Conservation (phyloP, 1,140 invertebrate genomes). For the Parasteatoda tepidariorum region DNA sequence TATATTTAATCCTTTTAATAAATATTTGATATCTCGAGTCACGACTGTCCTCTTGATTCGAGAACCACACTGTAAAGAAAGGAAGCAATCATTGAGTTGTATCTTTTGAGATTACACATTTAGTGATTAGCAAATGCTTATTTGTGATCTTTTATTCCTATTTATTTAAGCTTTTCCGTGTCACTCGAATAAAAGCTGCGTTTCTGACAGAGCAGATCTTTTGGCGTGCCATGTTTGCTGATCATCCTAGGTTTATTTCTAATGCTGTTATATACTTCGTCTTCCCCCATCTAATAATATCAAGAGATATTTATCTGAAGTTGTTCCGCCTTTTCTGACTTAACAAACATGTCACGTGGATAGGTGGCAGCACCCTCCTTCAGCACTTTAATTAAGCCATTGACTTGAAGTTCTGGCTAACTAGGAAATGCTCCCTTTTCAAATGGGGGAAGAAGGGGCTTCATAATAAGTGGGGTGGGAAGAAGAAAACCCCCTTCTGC, state of each 20-base stretch:
- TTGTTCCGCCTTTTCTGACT: conserved; percentile 32
- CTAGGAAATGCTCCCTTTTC: conserved; percentile 12
- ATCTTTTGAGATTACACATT: too few relatives aligned
- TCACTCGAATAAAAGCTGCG: too few relatives aligned
- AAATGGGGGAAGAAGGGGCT: conserved; percentile 3
- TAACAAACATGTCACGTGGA: conserved; percentile 42
- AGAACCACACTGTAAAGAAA: too few relatives aligned
- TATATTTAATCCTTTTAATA: too few relatives aligned
- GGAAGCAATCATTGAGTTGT: too few relatives aligned
- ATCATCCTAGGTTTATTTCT: conserved; percentile 6
- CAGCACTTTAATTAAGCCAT: conserved; percentile 53
- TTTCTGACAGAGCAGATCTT: too few relatives aligned
- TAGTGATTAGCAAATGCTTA: too few relatives aligned
- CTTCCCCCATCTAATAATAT: conserved; percentile 31
- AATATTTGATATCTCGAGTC: too few relatives aligned
- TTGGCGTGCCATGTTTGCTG: conserved; percentile 19
- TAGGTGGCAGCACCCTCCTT: conserved; percentile 47
- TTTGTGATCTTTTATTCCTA: too few relatives aligned
- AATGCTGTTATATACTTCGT: conserved; percentile 41
- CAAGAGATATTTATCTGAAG: conserved; percentile 34
- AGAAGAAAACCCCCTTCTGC: conserved; percentile 29
- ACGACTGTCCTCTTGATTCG: too few relatives aligned
- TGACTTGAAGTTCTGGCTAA: conserved; percentile 38
- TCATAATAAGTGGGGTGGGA: conserved; percentile 52
- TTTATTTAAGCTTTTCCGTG: too few relatives aligned